Conservation (phyloP, 2,888 invertebrate genomes). For the Drepana falcataria region DNA sequence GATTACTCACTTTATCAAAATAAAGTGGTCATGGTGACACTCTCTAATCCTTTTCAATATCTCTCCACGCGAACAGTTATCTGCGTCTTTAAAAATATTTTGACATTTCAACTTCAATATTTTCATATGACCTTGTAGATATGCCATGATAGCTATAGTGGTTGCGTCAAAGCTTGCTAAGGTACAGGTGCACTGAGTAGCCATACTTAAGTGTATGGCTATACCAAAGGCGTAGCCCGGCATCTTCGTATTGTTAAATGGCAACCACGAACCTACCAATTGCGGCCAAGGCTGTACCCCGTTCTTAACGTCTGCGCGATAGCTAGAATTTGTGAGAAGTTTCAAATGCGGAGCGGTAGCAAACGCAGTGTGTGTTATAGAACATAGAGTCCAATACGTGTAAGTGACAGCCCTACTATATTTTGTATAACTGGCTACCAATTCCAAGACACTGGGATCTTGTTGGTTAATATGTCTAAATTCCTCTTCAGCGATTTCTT, state of each 20-base stretch:
- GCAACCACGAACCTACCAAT: slow-evolving; percentile 55
- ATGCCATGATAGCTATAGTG: slow-evolving; percentile 47
- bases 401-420: slow-evolving; percentile 46
- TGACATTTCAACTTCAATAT: slow-evolving; percentile 41
- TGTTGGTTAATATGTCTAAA: slow-evolving; percentile 20
- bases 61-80: slow-evolving; percentile 7
- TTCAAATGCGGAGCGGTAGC: slow-evolving; percentile 38
- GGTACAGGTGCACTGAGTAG: slow-evolving; percentile 36
- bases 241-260: slow-evolving; percentile 46
- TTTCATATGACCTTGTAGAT: slow-evolving; percentile 50
- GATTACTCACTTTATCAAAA: slow-evolving; percentile 40
- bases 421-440: slow-evolving; percentile 36
- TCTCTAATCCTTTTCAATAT: slow-evolving; percentile 40
- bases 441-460: slow-evolving; percentile 17
- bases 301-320: slow-evolving; percentile 32
- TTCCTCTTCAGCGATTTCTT: slow-evolving; percentile 39
- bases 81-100: slow-evolving; percentile 29
- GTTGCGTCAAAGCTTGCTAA: slow-evolving; percentile 47
- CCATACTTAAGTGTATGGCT: slow-evolving; percentile 36
- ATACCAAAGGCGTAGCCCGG: slow-evolving; percentile 44
- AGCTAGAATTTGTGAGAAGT: slow-evolving; percentile 27
- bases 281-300: slow-evolving; percentile 43
- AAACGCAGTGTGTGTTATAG: slow-evolving; percentile 32
- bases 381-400: slow-evolving; percentile 40
- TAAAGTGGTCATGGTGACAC: slow-evolving; percentile 49